These are phyloP conservation scores for Rachycentron canadum DNA, from an alignment of 2,797 vertebrate genomes.

Conservation along the genomic window DNA sequence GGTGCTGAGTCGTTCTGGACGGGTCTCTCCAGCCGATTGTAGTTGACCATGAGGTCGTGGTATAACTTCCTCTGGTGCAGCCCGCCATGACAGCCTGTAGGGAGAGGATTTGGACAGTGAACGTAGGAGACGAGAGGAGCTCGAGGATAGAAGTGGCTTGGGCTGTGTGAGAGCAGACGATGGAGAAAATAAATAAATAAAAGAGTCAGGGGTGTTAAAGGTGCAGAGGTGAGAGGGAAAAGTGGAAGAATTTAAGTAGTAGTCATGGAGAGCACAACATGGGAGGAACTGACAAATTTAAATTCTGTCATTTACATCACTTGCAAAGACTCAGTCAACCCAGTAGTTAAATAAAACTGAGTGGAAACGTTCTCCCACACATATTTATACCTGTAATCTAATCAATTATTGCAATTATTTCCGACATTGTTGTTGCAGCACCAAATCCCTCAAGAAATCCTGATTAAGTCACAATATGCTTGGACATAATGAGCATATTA, in stretches of 20 bases:
- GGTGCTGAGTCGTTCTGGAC: constrained; percentile 91
- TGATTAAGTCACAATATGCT: constrained; percentile 32
- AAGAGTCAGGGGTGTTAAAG: not conserved
- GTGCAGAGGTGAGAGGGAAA: not conserved
- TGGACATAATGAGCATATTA: constrained; percentile 40
- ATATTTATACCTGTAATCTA: constrained; percentile 34
- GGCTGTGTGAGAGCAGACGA: not conserved
- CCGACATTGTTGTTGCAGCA: constrained; percentile 12
- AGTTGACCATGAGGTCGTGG: constrained; percentile 87
- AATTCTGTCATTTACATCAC: not conserved
- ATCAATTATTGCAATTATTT: constrained; percentile 52
- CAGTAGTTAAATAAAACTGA: constrained; percentile 18
- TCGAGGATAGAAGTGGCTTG: not conserved
- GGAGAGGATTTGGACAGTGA: not conserved
- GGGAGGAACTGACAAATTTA: not conserved
- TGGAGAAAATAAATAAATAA: not conserved
- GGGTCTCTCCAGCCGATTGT: constrained; percentile 91
- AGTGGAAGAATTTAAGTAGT: not conserved
- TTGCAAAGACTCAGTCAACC: constrained; percentile 17
- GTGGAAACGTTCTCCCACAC: constrained; percentile 21
- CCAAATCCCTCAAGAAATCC: constrained; percentile 25
- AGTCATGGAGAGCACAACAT: not conserved
- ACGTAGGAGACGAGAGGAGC: constrained; percentile 4
- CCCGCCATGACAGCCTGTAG: constrained; percentile 87
- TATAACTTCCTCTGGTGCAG: constrained; percentile 91